A percentile compares a stretch with the other conserved stretches of the same genome.
Conservation (phyloP, 1,140 invertebrate genomes). For the Anastrepha obliqua region DNA sequence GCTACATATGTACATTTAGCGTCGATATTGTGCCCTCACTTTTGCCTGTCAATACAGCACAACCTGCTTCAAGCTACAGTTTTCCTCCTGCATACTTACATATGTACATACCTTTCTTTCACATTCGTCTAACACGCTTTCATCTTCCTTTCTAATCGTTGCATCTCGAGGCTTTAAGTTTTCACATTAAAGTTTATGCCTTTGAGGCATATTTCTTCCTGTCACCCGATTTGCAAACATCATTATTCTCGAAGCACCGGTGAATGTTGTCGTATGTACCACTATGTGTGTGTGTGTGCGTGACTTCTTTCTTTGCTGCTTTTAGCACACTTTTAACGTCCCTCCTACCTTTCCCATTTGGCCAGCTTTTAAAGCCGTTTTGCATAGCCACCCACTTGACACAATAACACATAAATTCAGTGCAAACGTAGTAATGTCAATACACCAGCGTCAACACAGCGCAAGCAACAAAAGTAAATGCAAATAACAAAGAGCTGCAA, state of each 20-base stretch:
- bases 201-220: slow-evolving; percentile 26
- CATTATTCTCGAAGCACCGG: not conserved
- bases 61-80: not conserved
- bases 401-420: slow-evolving; percentile 46
- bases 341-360: not conserved
- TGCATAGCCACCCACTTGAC: slow-evolving; percentile 43
- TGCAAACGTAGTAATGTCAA: slow-evolving; percentile 2
- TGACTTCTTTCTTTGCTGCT: not conserved
- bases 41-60: not conserved
- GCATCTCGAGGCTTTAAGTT: not conserved
- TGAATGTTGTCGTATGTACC: not conserved
- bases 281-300: not conserved
- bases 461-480: not conserved
- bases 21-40: too few relatives aligned
- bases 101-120: not conserved
- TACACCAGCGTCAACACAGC: slow-evolving; percentile 9
- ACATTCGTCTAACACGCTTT: not conserved
- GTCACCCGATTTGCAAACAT: slow-evolving; percentile 22
- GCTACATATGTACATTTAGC: too few relatives aligned
- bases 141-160: not conserved
- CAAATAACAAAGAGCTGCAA: not conserved
- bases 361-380: not conserved
- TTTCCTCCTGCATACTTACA: not conserved
- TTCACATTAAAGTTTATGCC: slow-evolving; percentile 37
- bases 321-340: not conserved